Evolutionary conservation across 2,888 invertebrate species (phyloP).

Genomic region (Isotomurus palustris): DNA sequence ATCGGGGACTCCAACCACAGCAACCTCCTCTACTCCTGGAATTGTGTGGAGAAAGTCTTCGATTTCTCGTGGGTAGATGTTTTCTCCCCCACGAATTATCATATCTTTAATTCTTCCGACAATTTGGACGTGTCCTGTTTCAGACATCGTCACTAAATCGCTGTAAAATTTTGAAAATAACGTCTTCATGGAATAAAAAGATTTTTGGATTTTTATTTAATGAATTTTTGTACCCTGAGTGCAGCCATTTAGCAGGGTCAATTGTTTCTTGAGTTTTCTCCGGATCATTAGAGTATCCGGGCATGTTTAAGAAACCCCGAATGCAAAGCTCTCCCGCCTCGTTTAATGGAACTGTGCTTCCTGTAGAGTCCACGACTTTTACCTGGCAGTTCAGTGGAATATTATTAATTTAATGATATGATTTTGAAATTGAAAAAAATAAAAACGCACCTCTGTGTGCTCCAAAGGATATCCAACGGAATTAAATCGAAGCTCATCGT

Average conservation of each 20-base stretch:
- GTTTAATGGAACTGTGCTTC: conserved; percentile 64
- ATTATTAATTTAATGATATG: too few relatives aligned
- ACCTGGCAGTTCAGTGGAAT: too few relatives aligned
- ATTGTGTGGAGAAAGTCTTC: conserved; percentile 71
- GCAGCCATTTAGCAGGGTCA: conserved; percentile 68
- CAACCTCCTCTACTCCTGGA: conserved; percentile 67
- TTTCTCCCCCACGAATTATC: conserved; percentile 76
- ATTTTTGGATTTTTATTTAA: too few relatives aligned
- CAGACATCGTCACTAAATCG: conserved; percentile 64
- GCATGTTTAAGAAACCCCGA: conserved; percentile 70
- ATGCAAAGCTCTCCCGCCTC: conserved; percentile 68
- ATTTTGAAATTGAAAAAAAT: too few relatives aligned
- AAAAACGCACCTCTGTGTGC: too few relatives aligned
- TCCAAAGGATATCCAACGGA: too few relatives aligned
- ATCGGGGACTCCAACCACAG: conserved; percentile 70
- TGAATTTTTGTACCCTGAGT: conserved; percentile 72
- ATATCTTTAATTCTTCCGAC: conserved; percentile 73
- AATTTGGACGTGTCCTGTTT: conserved; percentile 66
- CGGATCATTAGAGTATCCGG: conserved; percentile 74
- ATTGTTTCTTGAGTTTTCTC: conserved; percentile 66
- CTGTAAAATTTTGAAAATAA: conserved; percentile 54
- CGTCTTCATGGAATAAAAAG: too few relatives aligned
- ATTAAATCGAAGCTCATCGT: too few relatives aligned
- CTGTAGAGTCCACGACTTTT: conserved; percentile 61
- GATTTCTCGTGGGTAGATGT: conserved; percentile 73